phyloP scores from a whole-genome alignment of 1,140 invertebrate genomes.

The Ridgeia piscesae region DNA sequence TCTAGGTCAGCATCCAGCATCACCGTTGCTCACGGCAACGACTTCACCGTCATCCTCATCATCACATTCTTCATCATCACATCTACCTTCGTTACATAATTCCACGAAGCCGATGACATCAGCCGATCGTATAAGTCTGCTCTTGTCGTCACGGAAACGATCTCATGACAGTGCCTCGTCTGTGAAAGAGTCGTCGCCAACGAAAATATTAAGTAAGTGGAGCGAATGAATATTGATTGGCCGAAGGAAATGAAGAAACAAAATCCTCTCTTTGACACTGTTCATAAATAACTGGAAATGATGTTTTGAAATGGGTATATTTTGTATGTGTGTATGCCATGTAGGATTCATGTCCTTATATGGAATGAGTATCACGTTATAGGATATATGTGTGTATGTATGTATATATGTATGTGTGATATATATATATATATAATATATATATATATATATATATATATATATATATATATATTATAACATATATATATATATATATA shows the following conservation, averaged over 20 bases:
- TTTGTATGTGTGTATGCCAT: too few species aligned
- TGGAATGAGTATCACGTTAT: too few species aligned
- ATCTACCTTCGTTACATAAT: not conserved
- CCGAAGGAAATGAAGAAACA: not conserved
- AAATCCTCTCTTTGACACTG: not conserved
- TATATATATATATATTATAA: too few species aligned
- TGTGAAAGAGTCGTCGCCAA: not conserved
- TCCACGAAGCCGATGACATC: not conserved
- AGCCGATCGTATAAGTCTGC: not conserved
- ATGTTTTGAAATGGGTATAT: too few species aligned
- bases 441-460: too few species aligned
- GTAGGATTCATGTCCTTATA: too few species aligned
- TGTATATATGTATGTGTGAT: too few species aligned
- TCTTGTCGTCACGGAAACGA: not conserved
- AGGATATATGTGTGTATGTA: too few species aligned
- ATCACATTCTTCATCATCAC: not conserved
- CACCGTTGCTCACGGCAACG: not conserved
- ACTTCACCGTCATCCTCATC: too few species aligned
- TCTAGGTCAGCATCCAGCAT: not conserved
- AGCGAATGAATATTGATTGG: not conserved
- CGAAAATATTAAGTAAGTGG: not conserved
- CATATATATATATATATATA: too few species aligned
- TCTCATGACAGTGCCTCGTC: not conserved
- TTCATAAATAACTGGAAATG: too few species aligned
- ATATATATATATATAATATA: too few species aligned